These are phyloP conservation scores for Ganaspis brasiliensis DNA, from an alignment of 2,888 invertebrate genomes.

Conservation along the genomic window DNA sequence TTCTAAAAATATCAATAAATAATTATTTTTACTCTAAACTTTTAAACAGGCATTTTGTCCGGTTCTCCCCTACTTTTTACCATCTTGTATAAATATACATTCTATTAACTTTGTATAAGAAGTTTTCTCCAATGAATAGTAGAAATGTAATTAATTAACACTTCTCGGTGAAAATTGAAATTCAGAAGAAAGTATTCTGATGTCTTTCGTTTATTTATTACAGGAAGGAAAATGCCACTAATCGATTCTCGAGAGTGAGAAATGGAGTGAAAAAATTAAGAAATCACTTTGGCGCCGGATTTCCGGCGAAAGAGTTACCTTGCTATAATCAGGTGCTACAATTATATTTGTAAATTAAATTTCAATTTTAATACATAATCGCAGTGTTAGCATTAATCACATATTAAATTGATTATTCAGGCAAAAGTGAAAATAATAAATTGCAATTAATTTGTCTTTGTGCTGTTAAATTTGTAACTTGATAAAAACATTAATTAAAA, in stretches of 20 bases:
- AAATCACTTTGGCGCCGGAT: constrained; percentile 66
- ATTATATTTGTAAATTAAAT: constrained; percentile 8
- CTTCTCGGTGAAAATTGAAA: neutral
- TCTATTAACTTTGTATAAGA: too few species aligned
- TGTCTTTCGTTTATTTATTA: neutral
- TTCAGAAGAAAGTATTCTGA: neutral
- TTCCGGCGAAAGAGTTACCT: constrained; percentile 64
- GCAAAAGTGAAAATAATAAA: too few species aligned
- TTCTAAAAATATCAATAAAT: too few species aligned
- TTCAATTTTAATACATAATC: neutral
- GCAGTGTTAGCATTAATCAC: too few species aligned
- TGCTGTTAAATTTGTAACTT: too few species aligned
- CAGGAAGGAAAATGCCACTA: neutral
- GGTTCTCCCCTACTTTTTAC: too few species aligned
- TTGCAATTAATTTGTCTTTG: too few species aligned
- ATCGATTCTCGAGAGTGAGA: constrained; percentile 42
- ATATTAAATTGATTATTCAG: too few species aligned
- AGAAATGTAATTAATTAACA: neutral
- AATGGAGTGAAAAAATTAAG: constrained; percentile 48
- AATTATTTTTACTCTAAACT: too few species aligned
- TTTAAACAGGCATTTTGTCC: too few species aligned
- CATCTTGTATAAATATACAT: too few species aligned
- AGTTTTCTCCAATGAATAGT: neutral
- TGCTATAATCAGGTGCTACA: constrained; percentile 57
- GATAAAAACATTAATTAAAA: too few species aligned